Base-by-base conservation (phyloP, 2,888 invertebrate species). In the Nemapogon koenigi region DNA sequence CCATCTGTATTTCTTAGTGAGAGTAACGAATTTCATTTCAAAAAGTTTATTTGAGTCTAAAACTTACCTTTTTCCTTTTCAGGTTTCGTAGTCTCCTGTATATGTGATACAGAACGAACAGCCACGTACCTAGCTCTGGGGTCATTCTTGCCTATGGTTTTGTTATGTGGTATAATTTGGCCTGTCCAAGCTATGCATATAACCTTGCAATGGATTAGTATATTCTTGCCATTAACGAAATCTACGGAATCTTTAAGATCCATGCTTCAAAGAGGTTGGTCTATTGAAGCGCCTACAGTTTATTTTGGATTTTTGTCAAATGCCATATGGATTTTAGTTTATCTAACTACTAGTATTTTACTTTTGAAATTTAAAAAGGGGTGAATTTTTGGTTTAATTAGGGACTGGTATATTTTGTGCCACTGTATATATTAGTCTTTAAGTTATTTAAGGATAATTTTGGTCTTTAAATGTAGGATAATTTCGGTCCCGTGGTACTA, bases 161-260 rank as follows among this genome's bases (percentile, higher is more conserved):
- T 93, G 84, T 67, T 93, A 3, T 92, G 92, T 49, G 93, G 93
- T 35, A 93, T 96, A 43, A 90, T 97, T 49, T 97, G 97, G 97
- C 97, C 97, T 0, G 82, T 94, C 43, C 93, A 97, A 81, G 94
- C 78, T 27, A 96, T 97, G 91, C 92, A 93, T 56, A 67, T 81
- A 0, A 52, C 86, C 28, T 72, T 94, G 3, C 84, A 84, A 57
- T 85, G 85, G 57, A 57, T 93, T 29, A 88, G 91, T 48, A 86
- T 82, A 49, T 70, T 90, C 29, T 79, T 96, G 14, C 96, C 96
- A 0, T 76, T 95, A 13, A 96, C 96, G 0, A 88, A 90, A 50
- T 90, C 93, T 1, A 94, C 94, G 0, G 94, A 95, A 51, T 89
- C 93, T 2, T 73, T 96, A 46, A 81, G 95, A n/a, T 87, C 88